Conservation (phyloP, 1,140 invertebrate genomes). For the Zaprionus taronus region DNA sequence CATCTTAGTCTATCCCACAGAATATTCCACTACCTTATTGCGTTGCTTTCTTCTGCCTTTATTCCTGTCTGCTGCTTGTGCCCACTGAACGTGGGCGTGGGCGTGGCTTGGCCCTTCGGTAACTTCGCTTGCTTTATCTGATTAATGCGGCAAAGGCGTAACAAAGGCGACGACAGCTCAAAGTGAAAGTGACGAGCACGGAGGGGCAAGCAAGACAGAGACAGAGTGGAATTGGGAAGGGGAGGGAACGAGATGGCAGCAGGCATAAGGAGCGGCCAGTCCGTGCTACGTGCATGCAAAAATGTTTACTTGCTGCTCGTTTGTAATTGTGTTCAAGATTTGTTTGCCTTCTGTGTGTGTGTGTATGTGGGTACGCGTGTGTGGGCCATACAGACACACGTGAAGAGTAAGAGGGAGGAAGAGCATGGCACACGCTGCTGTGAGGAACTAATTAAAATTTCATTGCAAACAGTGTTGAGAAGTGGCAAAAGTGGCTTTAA, state of each 20-base stretch:
- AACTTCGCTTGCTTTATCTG: constrained; percentile 46
- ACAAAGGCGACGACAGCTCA: constrained; percentile 44
- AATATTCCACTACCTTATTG: not conserved
- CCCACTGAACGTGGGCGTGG: not conserved
- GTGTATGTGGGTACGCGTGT: constrained; percentile 1
- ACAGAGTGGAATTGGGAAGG: not conserved
- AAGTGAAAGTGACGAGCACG: constrained; percentile 25
- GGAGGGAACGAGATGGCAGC: not conserved
- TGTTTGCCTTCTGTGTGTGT: not conserved
- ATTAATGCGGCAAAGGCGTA: constrained; percentile 36
- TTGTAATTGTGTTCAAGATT: constrained; percentile 32
- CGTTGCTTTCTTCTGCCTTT: not conserved
- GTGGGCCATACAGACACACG: not conserved
- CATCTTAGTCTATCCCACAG: no score
- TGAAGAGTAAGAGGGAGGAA: not conserved
- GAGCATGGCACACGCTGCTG: constrained; percentile 8
- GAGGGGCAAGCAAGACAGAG: not conserved
- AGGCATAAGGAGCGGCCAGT: not conserved
- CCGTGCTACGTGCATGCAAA: constrained; percentile 3
- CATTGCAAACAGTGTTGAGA: constrained; percentile 44
- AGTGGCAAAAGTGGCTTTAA: constrained; percentile 12
- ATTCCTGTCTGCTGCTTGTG: not conserved
- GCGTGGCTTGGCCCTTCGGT: constrained; percentile 26
- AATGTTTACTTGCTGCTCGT: constrained; percentile 23
- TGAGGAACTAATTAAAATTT: constrained; percentile 54